Evolutionary conservation across 2,888 invertebrate species (phyloP).

Genomic region (Xestia sexstrigata): DNA sequence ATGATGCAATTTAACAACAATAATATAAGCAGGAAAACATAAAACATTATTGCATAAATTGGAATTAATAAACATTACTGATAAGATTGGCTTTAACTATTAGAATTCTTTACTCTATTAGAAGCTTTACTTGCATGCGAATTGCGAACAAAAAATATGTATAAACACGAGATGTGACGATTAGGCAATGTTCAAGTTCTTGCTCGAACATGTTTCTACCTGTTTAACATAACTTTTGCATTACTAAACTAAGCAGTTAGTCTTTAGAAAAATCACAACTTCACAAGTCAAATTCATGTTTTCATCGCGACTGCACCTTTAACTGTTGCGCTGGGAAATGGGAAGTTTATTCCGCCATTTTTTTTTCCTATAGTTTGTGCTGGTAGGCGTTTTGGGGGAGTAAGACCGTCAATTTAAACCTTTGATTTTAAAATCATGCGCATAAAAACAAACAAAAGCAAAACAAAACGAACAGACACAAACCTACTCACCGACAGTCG

Average conservation of each 20-base stretch:
- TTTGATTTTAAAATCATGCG: slow-evolving; percentile 1
- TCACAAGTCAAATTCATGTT: background rate
- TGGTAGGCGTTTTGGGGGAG: background rate
- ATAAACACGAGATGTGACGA: background rate
- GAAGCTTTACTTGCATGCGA: no score
- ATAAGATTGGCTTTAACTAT: background rate
- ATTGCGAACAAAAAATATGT: background rate
- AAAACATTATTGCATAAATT: background rate
- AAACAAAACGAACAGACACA: slow-evolving; percentile 62
- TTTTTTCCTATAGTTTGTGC: background rate
- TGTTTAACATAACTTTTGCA: background rate
- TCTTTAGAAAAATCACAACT: background rate
- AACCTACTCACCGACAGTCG: slow-evolving; percentile 86
- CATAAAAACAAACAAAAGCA: slow-evolving; percentile 29
- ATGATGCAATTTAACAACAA: background rate
- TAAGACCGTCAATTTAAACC: background rate
- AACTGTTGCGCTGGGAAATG: background rate
- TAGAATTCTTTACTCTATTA: no score
- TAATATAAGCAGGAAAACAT: background rate
- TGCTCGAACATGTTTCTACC: no score
- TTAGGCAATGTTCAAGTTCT: background rate
- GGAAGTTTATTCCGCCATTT: background rate
- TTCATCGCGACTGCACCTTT: background rate
- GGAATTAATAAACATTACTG: background rate
- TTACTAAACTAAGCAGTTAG: background rate